Conservation (phyloP, 2,888 invertebrate genomes). For the Molorchus minor region DNA sequence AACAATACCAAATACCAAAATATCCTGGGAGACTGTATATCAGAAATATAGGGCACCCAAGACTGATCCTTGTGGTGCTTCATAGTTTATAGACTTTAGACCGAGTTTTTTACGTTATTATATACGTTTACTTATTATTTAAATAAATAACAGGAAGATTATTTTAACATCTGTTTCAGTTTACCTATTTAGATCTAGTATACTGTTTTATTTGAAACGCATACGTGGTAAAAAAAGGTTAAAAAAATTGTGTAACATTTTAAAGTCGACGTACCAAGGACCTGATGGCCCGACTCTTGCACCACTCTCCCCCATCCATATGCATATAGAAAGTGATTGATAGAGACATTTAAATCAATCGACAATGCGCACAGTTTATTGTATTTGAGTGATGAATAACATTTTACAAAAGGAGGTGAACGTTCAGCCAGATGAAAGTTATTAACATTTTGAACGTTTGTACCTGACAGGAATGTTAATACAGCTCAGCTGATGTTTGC, state of each 20-base stretch:
- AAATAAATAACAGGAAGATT: no score
- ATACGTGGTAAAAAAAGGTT: no score
- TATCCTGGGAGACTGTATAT: not conserved
- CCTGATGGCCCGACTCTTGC: not conserved
- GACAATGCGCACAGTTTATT: conserved; percentile 13
- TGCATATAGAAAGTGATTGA: conserved; percentile 22
- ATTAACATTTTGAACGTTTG: conserved; percentile 12
- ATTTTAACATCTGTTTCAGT: no score
- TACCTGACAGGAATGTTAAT: conserved; percentile 16
- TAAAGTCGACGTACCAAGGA: not conserved
- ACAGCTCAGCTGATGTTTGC: not conserved
- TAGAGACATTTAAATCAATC: conserved; percentile 18
- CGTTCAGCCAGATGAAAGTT: conserved; percentile 17
- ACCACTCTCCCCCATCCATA: conserved; percentile 2
- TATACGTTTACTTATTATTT: no score
- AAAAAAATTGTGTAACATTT: no score
- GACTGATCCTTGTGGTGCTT: no score
- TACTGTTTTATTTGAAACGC: no score
- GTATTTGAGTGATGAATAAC: conserved; percentile 18
- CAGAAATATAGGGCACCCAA: not conserved
- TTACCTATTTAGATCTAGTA: no score
- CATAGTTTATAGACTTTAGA: no score
- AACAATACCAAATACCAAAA: not conserved
- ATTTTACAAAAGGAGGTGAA: conserved; percentile 17
- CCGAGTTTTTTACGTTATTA: no score